A percentile compares a stretch with the other conserved stretches of the same genome.
Conservation (phyloP, 2,113 vertebrate genomes). For the Coreoperca whiteheadi region DNA sequence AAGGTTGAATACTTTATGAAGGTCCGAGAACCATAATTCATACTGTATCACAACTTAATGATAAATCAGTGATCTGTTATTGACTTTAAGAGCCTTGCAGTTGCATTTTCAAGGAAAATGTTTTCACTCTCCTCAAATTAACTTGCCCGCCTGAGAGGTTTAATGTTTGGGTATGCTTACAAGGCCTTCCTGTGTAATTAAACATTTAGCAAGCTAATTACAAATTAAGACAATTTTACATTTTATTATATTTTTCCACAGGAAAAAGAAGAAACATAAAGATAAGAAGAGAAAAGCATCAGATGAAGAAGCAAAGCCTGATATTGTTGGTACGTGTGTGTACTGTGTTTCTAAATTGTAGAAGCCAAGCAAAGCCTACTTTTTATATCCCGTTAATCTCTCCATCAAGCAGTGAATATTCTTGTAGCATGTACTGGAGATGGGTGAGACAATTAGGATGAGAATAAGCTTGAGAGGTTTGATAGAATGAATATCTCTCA, state of each 20-base stretch:
- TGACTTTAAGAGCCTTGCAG: background rate
- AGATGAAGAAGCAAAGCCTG: slow-evolving; percentile 86
- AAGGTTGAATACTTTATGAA: background rate
- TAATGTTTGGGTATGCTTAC: background rate
- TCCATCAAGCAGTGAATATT: background rate
- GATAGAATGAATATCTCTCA: background rate
- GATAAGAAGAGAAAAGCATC: slow-evolving; percentile 91
- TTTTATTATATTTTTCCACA: slow-evolving; percentile 52
- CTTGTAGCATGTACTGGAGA: background rate
- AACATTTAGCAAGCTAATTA: background rate
- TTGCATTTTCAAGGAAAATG: background rate
- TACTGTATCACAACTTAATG: background rate
- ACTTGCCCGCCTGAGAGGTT: background rate
- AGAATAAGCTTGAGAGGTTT: background rate
- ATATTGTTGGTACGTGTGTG: slow-evolving; percentile 88
- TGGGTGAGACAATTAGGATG: background rate
- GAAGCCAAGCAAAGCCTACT: background rate
- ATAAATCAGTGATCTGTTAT: background rate
- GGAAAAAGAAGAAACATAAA: slow-evolving; percentile 91
- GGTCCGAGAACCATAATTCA: background rate
- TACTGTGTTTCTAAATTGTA: background rate
- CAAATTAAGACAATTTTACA: background rate
- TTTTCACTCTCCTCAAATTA: background rate
- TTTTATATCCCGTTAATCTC: background rate
- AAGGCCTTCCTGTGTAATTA: background rate